phyloP scores from a whole-genome alignment of 2,113 vertebrate genomes.

The Myiopsitta monachus region DNA sequence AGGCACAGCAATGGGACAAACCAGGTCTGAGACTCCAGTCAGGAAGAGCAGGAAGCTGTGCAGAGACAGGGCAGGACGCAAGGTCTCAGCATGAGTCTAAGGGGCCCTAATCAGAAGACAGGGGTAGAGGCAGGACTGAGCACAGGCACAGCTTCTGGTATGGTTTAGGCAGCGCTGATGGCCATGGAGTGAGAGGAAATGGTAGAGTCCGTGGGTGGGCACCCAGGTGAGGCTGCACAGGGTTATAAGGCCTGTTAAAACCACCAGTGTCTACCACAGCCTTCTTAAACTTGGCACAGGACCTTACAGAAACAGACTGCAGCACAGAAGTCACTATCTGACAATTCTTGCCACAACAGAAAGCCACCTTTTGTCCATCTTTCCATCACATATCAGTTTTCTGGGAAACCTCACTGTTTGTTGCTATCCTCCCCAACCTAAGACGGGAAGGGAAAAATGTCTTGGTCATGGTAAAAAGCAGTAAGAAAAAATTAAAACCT shows the following conservation, averaged over 20 bases:
- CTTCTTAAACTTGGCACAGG: background rate
- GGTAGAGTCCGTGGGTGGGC: background rate
- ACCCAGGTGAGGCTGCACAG: background rate
- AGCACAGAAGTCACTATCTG: background rate
- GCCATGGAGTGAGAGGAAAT: background rate
- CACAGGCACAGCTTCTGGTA: background rate
- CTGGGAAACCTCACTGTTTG: background rate
- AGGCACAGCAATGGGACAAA: background rate
- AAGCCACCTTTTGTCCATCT: background rate
- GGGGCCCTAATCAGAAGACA: background rate
- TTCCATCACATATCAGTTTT: background rate
- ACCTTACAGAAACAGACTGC: background rate
- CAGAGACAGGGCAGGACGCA: background rate
- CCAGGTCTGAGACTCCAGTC: background rate
- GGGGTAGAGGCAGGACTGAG: background rate
- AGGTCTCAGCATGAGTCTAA: background rate
- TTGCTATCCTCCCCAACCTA: background rate
- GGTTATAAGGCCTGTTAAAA: accelerated
- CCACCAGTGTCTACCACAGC: background rate
- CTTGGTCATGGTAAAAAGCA: background rate
- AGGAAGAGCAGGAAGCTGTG: background rate
- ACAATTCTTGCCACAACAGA: background rate
- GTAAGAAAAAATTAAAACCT: background rate
- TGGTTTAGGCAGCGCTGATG: background rate
- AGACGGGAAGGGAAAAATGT: background rate